These are phyloP conservation scores for Eudemis profundana DNA, from an alignment of 2,888 invertebrate species.

Conservation along the genomic window DNA sequence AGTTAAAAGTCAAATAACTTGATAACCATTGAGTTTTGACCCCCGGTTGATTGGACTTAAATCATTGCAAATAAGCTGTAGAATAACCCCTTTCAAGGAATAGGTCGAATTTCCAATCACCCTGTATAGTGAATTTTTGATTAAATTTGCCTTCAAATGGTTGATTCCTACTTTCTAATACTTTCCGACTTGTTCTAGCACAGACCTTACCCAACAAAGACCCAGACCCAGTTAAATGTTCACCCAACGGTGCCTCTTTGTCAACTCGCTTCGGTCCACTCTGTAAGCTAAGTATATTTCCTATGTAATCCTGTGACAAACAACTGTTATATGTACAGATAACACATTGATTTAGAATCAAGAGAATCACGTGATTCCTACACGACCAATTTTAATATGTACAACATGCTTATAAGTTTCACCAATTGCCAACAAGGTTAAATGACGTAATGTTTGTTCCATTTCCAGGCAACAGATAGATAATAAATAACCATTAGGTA, in stretches of 20 bases:
- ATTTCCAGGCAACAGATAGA: conserved; percentile 56
- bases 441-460: conserved; percentile 55
- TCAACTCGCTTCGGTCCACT: neutral
- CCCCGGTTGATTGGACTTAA: too few species aligned
- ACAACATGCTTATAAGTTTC: conserved; percentile 54
- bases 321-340: conserved; percentile 8
- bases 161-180: too few species aligned
- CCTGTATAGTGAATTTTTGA: too few species aligned
- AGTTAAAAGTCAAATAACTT: too few species aligned
- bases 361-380: conserved; percentile 64
- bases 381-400: conserved; percentile 51
- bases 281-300: neutral
- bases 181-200: neutral
- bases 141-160: too few species aligned
- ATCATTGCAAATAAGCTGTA: too few species aligned
- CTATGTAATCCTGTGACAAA: conserved; percentile 3
- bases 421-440: conserved; percentile 59
- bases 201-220: too few species aligned
- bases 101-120: too few species aligned
- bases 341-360: conserved; percentile 62
- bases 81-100: too few species aligned
- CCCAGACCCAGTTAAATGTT: neutral
- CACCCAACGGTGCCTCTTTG: conserved; percentile 15
- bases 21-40: too few species aligned
- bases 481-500: conserved; percentile 33